Conservation (phyloP, 2,113 vertebrate genomes). For the Gallinago undulata region DNA sequence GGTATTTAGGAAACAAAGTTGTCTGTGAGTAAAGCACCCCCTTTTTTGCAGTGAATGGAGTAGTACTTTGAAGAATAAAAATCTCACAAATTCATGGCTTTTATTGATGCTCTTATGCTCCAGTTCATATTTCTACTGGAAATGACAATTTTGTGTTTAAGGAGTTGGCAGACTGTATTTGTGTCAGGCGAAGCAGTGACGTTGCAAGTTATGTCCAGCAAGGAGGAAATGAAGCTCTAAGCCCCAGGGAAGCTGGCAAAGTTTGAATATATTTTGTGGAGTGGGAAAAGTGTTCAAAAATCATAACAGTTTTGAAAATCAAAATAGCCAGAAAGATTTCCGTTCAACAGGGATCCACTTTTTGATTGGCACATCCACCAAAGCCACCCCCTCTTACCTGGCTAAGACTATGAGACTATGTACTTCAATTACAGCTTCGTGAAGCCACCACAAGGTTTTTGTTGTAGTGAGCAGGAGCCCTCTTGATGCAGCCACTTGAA, state of each 20-base stretch:
- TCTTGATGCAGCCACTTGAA: accelerated
- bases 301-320: background rate
- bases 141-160: background rate
- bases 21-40: background rate
- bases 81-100: background rate
- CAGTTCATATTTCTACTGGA: background rate
- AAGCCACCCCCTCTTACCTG: background rate
- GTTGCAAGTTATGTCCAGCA: background rate
- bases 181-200: background rate
- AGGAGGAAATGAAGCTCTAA: background rate
- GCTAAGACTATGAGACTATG: accelerated
- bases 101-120: background rate
- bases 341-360: background rate
- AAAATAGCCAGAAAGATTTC: background rate
- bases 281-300: background rate
- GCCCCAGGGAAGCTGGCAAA: background rate
- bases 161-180: background rate
- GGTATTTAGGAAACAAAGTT: background rate
- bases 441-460: background rate
- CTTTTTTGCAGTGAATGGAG: background rate
- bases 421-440: background rate
- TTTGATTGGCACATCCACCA: background rate
- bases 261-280: background rate
- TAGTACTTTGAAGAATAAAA: background rate
- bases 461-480: background rate